Percentiles rank a stretch among this genome's conserved stretches.
Evolutionary conservation across 2,113 vertebrate species (phyloP).

Genomic region (Plectropomus leopardus): DNA sequence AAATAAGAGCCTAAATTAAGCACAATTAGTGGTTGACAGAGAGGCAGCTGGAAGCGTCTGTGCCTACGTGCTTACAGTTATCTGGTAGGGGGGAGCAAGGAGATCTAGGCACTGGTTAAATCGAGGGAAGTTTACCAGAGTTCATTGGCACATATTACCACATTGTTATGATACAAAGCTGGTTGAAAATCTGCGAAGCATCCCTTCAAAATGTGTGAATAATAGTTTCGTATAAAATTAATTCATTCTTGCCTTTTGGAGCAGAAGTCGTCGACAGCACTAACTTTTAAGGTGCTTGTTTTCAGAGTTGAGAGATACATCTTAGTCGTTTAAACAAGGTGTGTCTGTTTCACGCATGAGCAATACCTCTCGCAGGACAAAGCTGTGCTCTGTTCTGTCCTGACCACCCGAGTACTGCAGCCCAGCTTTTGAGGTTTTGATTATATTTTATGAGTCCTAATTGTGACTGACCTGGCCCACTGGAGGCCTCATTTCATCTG

Average conservation of each 20-base stretch:
- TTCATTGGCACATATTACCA: too few relatives aligned
- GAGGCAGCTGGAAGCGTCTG: too few relatives aligned
- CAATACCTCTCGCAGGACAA: constrained; percentile 65
- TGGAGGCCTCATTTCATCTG: constrained; percentile 77
- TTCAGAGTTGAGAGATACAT: constrained; percentile 55
- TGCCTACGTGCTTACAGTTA: too few relatives aligned
- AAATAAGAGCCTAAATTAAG: too few relatives aligned
- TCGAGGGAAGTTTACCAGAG: too few relatives aligned
- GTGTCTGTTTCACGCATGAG: constrained; percentile 79
- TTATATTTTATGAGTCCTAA: constrained; percentile 87
- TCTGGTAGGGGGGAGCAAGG: too few relatives aligned
- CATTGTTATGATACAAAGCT: too few relatives aligned
- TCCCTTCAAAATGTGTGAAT: constrained; percentile 19
- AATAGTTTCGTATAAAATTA: constrained; percentile 28
- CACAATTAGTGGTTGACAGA: too few relatives aligned
- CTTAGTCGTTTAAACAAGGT: constrained; percentile 75
- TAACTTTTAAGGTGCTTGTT: constrained; percentile 32
- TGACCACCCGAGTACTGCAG: constrained; percentile 78
- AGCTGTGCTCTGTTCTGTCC: constrained; percentile 78
- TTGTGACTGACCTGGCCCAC: constrained; percentile 79
- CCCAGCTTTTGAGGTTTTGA: constrained; percentile 80
- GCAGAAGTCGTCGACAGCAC: constrained; percentile 1
- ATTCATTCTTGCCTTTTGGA: constrained; percentile 36
- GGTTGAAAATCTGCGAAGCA: too few relatives aligned
- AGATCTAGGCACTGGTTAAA: too few relatives aligned